phyloP scores from a whole-genome alignment of 2,113 vertebrate genomes.

The Alexandromys fortis region DNA sequence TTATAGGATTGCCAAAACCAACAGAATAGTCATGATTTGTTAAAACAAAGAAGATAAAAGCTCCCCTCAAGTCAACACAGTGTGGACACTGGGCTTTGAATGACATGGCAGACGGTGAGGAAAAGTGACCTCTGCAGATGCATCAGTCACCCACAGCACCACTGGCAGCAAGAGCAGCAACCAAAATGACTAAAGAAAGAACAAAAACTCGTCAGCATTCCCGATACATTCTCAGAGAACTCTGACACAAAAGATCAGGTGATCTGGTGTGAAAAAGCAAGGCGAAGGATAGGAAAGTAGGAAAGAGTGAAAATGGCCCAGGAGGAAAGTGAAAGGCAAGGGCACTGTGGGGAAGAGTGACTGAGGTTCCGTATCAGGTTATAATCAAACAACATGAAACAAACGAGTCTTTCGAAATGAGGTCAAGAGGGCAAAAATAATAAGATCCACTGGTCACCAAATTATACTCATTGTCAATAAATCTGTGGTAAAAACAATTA shows the following conservation, averaged over 20 bases:
- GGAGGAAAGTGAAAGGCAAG: background rate
- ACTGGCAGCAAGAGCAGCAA: background rate
- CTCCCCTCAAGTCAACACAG: background rate
- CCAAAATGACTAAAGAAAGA: background rate
- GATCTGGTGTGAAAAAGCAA: background rate
- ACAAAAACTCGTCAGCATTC: background rate
- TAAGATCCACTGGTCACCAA: conserved; percentile 52
- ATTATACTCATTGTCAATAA: conserved; percentile 72
- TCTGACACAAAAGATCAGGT: background rate
- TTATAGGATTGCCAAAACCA: background rate
- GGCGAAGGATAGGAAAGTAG: background rate
- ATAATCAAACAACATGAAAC: conserved; percentile 53
- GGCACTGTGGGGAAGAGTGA: background rate
- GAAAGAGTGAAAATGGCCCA: background rate
- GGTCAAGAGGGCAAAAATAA: conserved; percentile 59
- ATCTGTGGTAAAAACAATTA: conserved; percentile 70
- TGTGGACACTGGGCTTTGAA: background rate
- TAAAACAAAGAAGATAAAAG: background rate
- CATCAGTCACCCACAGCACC: background rate
- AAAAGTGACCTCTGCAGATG: background rate
- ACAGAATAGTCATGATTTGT: background rate
- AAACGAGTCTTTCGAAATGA: conserved; percentile 54
- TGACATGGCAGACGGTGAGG: background rate
- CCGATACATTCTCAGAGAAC: background rate
- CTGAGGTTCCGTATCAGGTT: background rate